Base-by-base conservation (phyloP, 2,113 vertebrate genomes). In the Melierax canorus region DNA sequence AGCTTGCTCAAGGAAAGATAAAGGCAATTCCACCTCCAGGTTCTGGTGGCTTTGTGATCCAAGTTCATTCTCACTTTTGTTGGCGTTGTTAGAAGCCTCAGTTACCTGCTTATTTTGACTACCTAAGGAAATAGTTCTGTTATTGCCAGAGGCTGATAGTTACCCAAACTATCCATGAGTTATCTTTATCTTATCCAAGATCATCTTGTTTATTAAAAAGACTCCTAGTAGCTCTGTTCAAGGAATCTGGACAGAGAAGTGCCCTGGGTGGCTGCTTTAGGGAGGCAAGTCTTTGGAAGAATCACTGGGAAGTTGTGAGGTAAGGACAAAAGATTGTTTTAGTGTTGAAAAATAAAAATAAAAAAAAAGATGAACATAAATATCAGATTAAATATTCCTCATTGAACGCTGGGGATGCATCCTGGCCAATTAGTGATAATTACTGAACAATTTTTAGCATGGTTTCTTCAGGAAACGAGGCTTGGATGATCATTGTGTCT, bases 391-490 rank as follows among this genome's bases (percentile, higher is more conserved):
- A 74, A 13, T 72, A 18, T 51, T 92, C 39, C 10, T 86, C 12
- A 30, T 4, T 62, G 17, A 96, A 59, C 38, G 21, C 38, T 67
- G 29, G 38, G 86, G 79, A 67, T 74, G 64, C 29, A 83, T 91
- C 59, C 64, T 83, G 63, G 30, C 16, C n/a, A 91, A 95, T 86
- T 73, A 84, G 30, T 38, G 51, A 53, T 88, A 91, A 91, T 63
- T 91, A 84, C 72, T 21, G 67, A 80, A 62, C 13, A 92, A 77
- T 88, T 95, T 94, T 90, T 94, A 86, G 41, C 50, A n/a, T 90
- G 16, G 7, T 73, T 95, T 92, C 75, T 96, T 80, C 64, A 80
- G 86, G 79, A 92, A 95, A 92, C 62, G 89, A 86, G 68, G 41
- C 32, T 92, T 95, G 34, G 43, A 94, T 88, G 50, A 89, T 67